phyloP scores from a whole-genome alignment of 35 echinoderm and acorn worm genomes.

The Ophioderma brevispina region DNA sequence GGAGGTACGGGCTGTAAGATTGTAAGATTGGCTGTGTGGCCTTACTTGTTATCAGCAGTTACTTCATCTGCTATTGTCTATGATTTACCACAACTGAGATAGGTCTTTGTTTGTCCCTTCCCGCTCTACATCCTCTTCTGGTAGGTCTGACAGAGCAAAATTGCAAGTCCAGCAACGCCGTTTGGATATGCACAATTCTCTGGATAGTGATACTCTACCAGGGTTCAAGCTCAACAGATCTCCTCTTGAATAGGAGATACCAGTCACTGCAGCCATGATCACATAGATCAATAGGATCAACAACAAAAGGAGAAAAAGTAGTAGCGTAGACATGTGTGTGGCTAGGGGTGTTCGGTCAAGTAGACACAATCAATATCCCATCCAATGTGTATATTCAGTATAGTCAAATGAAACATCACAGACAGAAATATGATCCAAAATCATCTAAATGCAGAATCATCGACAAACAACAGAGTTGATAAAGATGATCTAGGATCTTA shows the following conservation, averaged over 20 bases:
- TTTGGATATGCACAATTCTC: slow-evolving; percentile 33
- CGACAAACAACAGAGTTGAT: slow-evolving; percentile 14
- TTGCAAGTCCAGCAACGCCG: slow-evolving; percentile 31
- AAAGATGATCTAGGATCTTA: slow-evolving; percentile 38
- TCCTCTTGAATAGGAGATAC: slow-evolving; percentile 36
- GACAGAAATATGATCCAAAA: slow-evolving; percentile 20
- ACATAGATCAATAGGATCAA: slow-evolving; percentile 45
- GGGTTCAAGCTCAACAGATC: slow-evolving; percentile 27
- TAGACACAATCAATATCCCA: neutral
- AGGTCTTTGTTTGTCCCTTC: slow-evolving; percentile 26
- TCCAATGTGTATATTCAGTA: slow-evolving; percentile 35
- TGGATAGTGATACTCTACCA: slow-evolving; percentile 10
- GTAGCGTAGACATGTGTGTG: slow-evolving; percentile 35
- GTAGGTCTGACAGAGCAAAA: slow-evolving; percentile 27
- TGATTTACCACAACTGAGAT: slow-evolving; percentile 28
- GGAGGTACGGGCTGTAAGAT: too few relatives aligned
- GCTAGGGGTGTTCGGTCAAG: slow-evolving; percentile 5
- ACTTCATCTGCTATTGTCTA: slow-evolving; percentile 1
- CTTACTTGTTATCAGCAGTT: slow-evolving; percentile 18
- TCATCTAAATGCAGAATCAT: slow-evolving; percentile 36
- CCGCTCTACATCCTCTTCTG: slow-evolving; percentile 23
- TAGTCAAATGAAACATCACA: slow-evolving; percentile 14
- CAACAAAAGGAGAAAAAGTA: slow-evolving; percentile 14
- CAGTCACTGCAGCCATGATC: slow-evolving; percentile 18
- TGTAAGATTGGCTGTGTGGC: too few relatives aligned